Conservation (phyloP, 2,797 vertebrate species). For the Characodon lateralis region DNA sequence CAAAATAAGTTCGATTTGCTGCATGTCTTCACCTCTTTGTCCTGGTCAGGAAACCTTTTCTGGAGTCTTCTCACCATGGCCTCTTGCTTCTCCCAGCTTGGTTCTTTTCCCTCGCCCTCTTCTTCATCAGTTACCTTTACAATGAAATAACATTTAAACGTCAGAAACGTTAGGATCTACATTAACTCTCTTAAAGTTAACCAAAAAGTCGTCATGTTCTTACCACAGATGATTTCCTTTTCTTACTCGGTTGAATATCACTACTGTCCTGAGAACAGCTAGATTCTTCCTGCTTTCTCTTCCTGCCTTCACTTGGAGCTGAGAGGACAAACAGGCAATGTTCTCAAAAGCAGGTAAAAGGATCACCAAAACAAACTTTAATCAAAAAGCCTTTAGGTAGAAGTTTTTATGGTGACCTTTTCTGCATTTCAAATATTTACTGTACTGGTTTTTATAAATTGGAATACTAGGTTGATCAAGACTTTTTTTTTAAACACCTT, state of each 20-base stretch:
- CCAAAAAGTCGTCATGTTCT: not conserved
- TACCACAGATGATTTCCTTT: conserved; percentile 68
- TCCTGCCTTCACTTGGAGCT: conserved; percentile 60
- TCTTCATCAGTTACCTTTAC: conserved; percentile 67
- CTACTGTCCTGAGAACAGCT: conserved; percentile 71
- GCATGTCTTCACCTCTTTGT: conserved; percentile 85
- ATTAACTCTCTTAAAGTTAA: not conserved
- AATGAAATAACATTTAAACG: not conserved
- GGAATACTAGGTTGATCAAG: not conserved
- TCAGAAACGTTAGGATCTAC: not conserved
- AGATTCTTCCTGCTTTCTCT: conserved; percentile 81
- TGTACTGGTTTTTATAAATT: not conserved
- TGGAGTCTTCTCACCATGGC: conserved; percentile 87
- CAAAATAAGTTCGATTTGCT: not conserved
- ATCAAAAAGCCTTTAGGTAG: not conserved
- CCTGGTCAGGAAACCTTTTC: conserved; percentile 87
- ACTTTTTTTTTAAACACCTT: not conserved
- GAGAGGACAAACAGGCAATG: not conserved
- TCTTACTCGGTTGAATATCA: conserved; percentile 67
- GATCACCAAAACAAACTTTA: not conserved
- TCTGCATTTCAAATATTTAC: not conserved
- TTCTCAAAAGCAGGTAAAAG: conserved; percentile 1
- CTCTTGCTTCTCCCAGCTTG: conserved; percentile 86
- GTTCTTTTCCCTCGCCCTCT: conserved; percentile 67
- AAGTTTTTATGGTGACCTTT: not conserved